These are phyloP conservation scores for Pseudococcus jackbeardsleyi DNA, from an alignment of 2,888 invertebrate species.

Conservation along the genomic window DNA sequence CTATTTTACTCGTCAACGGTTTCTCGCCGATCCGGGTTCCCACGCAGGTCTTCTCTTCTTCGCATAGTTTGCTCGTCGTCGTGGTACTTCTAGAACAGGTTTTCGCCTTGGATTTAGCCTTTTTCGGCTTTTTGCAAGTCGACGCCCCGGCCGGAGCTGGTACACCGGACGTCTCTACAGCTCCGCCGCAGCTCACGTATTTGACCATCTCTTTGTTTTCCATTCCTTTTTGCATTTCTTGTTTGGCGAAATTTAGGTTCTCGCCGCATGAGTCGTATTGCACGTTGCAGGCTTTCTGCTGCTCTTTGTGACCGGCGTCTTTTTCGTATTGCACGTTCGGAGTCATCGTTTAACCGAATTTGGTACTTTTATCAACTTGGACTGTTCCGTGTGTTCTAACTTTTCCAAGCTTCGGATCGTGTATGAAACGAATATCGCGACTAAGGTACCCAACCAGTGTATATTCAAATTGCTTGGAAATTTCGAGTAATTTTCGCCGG, in stretches of 20 bases:
- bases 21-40: not conserved
- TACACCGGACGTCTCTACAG: not conserved
- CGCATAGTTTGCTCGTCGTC: not conserved
- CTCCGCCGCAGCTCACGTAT: not conserved
- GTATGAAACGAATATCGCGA: not conserved
- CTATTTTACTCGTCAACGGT: not conserved
- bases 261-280: slow-evolving; percentile 40
- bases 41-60: not conserved
- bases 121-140: not conserved
- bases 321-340: slow-evolving; percentile 20
- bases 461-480: not conserved
- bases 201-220: slow-evolving; percentile 16
- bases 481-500: not conserved
- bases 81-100: not conserved
- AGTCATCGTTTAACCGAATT: not conserved
- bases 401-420: not conserved
- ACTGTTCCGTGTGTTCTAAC: not conserved
- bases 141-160: not conserved
- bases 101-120: not conserved
- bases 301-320: slow-evolving; percentile 14
- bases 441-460: not conserved
- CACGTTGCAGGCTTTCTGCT: slow-evolving; percentile 3
- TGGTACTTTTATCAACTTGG: not conserved
- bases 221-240: slow-evolving; percentile 11
- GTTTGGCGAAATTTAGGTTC: not conserved